Evolutionary conservation across 2,888 invertebrate species (phyloP), one percentile per base, ranked within the genome.

Genomic region (Synergus umbraculus): DNA sequence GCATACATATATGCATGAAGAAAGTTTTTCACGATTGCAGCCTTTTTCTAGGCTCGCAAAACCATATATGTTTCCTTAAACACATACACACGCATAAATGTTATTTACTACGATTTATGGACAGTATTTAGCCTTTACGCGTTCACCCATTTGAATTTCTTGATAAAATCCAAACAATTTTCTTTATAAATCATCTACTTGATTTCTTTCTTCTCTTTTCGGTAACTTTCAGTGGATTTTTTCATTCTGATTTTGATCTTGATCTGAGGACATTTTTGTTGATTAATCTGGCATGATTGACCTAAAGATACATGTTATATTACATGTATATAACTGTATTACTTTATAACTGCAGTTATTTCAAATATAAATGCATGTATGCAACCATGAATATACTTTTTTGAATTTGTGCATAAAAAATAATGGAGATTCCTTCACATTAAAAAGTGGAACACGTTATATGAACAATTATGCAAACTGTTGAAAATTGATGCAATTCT

Each of bases 1-100:
- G 29, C 49, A 73, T 49, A 22, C 3, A 22, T 58, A 81, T 84
- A 87, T 86, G 83, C 83, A 87, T 86, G 86, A 87, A 82, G 85
- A 86, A 86, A 86, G 87, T 86, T 86, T 84, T 66, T 67, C 66
- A n/a, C 78, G 49, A 73, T 73, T 41, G 49, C 73, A 73, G 37
- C 29, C 15, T 73, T 73, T 73, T 73, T 73, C 22, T 29, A 60
- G 37, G 29, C 8, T 64, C 13, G 64, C 15, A 43, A 66, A n/a
- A 66, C 43, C 41, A 29, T 29, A 29, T 29, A 66, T n/a, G 43
- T 41, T 67, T 46, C 44, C 13, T 44, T 67, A 46, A 67, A 44
- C 43, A 10, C 44, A 67, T 12, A 44, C 43, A 8, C 44, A 67
- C n/a, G 43, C 46, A 69, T 22, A 13, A 69, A 37, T 22, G 49